Evolutionary conservation across 2,797 vertebrate genomes (phyloP).

Genomic region (Leucoraja ocellata): DNA sequence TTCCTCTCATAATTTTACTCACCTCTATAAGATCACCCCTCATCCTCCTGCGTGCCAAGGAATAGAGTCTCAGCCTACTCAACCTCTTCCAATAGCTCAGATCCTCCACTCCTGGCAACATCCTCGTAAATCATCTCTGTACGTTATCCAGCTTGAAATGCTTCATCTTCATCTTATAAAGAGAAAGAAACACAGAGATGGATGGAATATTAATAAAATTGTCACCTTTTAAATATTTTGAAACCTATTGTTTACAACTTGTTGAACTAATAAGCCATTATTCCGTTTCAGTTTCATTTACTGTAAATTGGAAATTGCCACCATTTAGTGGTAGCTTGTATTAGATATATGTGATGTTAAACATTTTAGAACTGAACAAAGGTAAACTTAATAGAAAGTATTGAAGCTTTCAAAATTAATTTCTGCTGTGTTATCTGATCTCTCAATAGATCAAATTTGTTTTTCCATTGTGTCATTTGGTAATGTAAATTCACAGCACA

Average conservation of each 20-base stretch:
- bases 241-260: neutral
- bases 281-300: neutral
- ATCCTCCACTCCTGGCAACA: too few relatives aligned
- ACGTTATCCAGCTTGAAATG: too few relatives aligned
- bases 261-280: neutral
- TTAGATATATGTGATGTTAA: neutral
- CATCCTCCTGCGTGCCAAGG: too few relatives aligned
- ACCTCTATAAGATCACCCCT: too few relatives aligned
- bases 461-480: neutral
- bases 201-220: neutral
- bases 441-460: neutral
- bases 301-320: neutral
- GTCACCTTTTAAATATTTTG: neutral
- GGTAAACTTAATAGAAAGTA: neutral
- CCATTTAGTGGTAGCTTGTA: neutral
- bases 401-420: conserved; percentile 3
- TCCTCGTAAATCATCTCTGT: too few relatives aligned
- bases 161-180: too few relatives aligned
- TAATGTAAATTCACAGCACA: neutral
- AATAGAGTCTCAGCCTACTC: too few relatives aligned
- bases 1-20: too few relatives aligned
- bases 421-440: neutral
- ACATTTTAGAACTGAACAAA: neutral
- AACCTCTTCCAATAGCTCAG: too few relatives aligned
- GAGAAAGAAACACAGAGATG: neutral